A percentile compares a stretch with the other conserved stretches of the same genome.
phyloP scores from a whole-genome alignment of 2,888 invertebrate species.

The Metacarcinus magister region DNA sequence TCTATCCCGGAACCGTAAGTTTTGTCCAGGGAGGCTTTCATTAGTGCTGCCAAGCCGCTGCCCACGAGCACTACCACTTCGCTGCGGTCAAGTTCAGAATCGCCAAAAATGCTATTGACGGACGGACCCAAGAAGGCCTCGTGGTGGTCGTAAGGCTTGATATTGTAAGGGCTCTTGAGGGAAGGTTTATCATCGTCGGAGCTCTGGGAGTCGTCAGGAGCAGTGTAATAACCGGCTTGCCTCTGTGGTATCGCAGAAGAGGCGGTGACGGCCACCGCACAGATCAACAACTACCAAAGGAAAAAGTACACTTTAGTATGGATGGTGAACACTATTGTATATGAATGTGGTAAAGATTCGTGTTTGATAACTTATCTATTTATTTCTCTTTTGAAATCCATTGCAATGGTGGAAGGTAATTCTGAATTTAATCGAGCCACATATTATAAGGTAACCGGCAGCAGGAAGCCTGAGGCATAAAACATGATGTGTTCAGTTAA shows the following conservation, averaged over 20 bases:
- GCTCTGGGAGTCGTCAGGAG: neutral
- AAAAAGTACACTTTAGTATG: too few species aligned
- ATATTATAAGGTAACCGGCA: too few species aligned
- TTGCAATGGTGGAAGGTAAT: too few species aligned
- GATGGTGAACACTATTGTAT: too few species aligned
- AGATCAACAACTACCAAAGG: neutral
- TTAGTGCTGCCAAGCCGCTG: neutral
- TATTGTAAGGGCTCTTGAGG: neutral
- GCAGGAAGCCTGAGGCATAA: too few species aligned
- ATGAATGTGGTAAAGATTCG: too few species aligned
- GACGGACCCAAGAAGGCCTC: neutral
- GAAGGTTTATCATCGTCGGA: neutral
- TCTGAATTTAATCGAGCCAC: too few species aligned
- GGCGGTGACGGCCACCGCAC: neutral
- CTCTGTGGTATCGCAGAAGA: neutral
- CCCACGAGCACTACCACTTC: slow-evolving; percentile 19
- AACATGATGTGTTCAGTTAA: too few species aligned
- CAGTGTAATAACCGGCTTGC: neutral
- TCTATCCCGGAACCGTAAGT: neutral
- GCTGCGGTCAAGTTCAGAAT: neutral
- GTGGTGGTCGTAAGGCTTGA: neutral
- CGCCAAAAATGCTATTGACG: neutral
- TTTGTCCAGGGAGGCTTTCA: neutral
- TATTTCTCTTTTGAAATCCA: too few species aligned
- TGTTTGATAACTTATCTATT: too few species aligned